Evolutionary conservation across 2,797 vertebrate species (phyloP), one percentile per base, ranked within the genome.

Genomic region (Labeo calbasu): DNA sequence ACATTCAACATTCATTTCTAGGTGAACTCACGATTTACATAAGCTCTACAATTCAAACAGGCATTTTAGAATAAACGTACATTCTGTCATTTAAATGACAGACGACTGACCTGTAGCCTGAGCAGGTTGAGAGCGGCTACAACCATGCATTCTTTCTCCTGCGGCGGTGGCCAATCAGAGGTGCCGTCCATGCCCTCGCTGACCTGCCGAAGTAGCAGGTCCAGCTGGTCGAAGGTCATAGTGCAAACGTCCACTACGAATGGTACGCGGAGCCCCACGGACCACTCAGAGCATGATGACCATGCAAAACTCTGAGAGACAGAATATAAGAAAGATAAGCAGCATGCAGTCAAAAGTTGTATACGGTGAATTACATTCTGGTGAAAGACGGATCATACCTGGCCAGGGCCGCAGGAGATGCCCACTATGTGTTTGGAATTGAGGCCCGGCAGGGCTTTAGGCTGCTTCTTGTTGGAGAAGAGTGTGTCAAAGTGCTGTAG

Each of bases 151-250:
- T 99, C 98, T 86, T 98, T 98, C 90, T 99, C 98, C 90, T 99
- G 98, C 0, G 98, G 95, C 0, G 98, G 98, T 0, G 98, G 98
- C 98, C 98, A 99, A 89, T 99, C 98, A 1, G 96, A 96, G 72
- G 96, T 96, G 85, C 98, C 98, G 17, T 99, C 98, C 98, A 99
- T 99, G 46, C 97, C 98, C 87, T 99, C 98, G n/a, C 96, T 97
- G 86, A 99, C 96, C 94, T 99, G 97, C 53, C 97, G 95, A 70
- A 99, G 90, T 9, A 99, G 93, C 59, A 99, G 95, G 91, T 99
- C 98, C 86, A 99, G 92, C 92, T 99, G 98, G 92, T 99, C 98
- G 87, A 99, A 99, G 1, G 97, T 98, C 96, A 97, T 93, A 2
- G 95, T 92, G 89, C 98, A 99, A 82, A 99, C 95, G 66, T 99